These are phyloP conservation scores for Mesorhabditis belari DNA, from an alignment of 2,888 invertebrate species.

Conservation along the genomic window DNA sequence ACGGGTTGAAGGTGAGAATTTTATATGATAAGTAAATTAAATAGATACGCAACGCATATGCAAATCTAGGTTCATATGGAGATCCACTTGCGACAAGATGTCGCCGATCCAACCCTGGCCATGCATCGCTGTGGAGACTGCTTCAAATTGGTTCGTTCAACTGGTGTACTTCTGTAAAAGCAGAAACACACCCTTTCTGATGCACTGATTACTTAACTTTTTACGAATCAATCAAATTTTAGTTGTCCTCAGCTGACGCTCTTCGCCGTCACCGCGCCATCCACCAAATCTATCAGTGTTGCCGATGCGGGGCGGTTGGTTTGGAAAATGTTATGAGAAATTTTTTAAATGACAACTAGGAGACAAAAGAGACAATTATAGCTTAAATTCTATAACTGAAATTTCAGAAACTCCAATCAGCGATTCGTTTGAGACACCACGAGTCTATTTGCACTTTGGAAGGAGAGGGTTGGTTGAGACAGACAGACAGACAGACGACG, in stretches of 20 bases:
- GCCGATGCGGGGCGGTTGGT: not conserved
- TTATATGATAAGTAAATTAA: too few relatives aligned
- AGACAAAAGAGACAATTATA: too few relatives aligned
- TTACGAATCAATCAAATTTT: not conserved
- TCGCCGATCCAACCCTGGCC: constrained; percentile 6
- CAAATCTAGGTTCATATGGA: constrained; percentile 6
- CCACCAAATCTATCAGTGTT: not conserved
- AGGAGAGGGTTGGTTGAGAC: not conserved
- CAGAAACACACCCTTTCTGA: too few relatives aligned
- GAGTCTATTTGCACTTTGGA: not conserved
- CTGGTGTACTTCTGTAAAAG: too few relatives aligned
- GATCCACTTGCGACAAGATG: constrained; percentile 9
- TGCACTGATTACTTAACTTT: too few relatives aligned
- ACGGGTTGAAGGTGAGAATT: not conserved
- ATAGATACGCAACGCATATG: too few relatives aligned
- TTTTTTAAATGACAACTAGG: too few relatives aligned
- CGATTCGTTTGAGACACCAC: not conserved
- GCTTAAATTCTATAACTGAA: not conserved
- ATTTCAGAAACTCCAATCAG: not conserved
- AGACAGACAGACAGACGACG: too few relatives aligned
- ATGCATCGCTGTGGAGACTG: not conserved
- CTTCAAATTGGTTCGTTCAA: not conserved
- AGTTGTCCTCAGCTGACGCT: not conserved
- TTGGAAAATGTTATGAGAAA: too few relatives aligned
- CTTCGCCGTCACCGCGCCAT: not conserved